Conservation (phyloP, 2,797 vertebrate genomes). For the Lacerta bilineata region DNA sequence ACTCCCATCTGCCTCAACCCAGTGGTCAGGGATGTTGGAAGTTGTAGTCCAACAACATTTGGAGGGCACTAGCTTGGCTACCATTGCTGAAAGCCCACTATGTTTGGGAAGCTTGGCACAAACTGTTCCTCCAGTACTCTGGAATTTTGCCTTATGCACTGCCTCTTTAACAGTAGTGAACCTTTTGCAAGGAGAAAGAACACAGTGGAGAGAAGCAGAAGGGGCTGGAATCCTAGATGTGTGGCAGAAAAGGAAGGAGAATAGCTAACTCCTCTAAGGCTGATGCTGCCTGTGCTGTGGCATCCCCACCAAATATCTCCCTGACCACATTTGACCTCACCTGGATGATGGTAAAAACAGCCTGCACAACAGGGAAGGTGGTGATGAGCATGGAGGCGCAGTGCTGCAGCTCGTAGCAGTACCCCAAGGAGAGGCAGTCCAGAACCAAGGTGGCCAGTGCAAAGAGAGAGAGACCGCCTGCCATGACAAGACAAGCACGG, state of each 20-base stretch:
- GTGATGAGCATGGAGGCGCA: constrained; percentile 82
- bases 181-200: neutral
- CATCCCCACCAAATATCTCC: neutral
- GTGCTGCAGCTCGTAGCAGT: constrained; percentile 78
- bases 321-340: constrained; percentile 63
- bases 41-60: too few species aligned
- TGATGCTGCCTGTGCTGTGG: neutral
- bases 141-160: neutral
- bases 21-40: neutral
- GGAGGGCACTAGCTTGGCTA: too few species aligned
- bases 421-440: constrained; percentile 84
- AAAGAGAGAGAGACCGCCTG: constrained; percentile 84
- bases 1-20: neutral
- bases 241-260: neutral
- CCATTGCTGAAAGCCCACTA: neutral
- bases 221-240: neutral
- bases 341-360: constrained; percentile 81
- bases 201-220: neutral
- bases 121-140: neutral
- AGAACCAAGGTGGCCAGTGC: constrained; percentile 85
- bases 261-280: too few species aligned
- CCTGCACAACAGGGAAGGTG: constrained; percentile 79
- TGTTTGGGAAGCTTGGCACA: neutral
- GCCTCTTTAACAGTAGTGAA: neutral
- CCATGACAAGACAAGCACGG: constrained; percentile 1